Evolutionary conservation across 2,888 invertebrate species (phyloP).

Genomic region (Thereva nobilitata): DNA sequence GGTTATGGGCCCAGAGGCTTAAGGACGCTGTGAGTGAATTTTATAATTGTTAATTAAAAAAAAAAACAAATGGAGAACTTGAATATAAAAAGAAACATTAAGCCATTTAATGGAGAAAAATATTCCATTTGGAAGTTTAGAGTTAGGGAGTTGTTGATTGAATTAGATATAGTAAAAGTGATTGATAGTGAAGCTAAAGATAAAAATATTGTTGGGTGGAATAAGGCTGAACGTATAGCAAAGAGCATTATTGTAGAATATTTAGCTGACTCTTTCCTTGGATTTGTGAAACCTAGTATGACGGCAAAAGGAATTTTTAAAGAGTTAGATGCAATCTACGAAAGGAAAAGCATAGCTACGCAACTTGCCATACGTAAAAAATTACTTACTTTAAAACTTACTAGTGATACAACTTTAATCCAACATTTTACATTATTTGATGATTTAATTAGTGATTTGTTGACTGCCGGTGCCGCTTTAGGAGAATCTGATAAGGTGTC

Average conservation of each 20-base stretch:
- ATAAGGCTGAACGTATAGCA: conserved; percentile 34
- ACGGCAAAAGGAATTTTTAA: neutral
- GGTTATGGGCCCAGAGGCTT: too few relatives aligned
- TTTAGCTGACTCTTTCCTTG: conserved; percentile 36
- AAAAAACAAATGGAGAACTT: too few relatives aligned
- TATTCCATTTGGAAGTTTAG: conserved; percentile 34
- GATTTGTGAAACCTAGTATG: conserved; percentile 27
- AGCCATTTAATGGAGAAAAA: too few relatives aligned
- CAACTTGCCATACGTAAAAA: conserved; percentile 22
- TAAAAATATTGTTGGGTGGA: conserved; percentile 31
- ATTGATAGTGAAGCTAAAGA: conserved; percentile 25
- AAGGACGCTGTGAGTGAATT: too few relatives aligned
- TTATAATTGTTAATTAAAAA: too few relatives aligned
- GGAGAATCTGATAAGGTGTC: conserved; percentile 52
- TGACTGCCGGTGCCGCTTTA: conserved; percentile 49
- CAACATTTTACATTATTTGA: conserved; percentile 49
- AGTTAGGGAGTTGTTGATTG: conserved; percentile 36
- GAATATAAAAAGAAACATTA: too few relatives aligned
- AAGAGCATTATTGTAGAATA: conserved; percentile 38
- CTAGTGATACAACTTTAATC: conserved; percentile 22
- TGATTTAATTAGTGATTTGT: conserved; percentile 48
- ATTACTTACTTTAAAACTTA: conserved; percentile 32
- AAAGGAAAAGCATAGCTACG: too few relatives aligned
- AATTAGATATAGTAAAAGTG: conserved; percentile 37
- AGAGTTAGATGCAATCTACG: too few relatives aligned